Evolutionary conservation across 2,888 invertebrate species (phyloP).

Genomic region (Ornithoptera alexandrae): DNA sequence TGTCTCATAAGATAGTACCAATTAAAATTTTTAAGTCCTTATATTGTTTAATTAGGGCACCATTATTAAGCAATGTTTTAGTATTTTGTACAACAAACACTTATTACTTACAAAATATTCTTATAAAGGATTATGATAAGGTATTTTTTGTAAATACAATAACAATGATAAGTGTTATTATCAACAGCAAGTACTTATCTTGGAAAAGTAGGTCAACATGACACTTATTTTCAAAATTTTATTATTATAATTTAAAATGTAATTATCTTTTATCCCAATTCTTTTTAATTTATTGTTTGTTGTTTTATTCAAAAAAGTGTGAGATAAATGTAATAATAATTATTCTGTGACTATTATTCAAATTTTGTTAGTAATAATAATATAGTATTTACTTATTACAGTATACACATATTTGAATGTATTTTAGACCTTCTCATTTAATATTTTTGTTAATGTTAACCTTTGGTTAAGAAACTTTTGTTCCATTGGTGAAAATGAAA

Average conservation of each 20-base stretch:
- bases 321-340: background rate
- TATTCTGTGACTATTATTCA: too few relatives aligned
- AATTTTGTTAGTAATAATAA: too few relatives aligned
- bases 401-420: too few relatives aligned
- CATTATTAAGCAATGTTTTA: background rate
- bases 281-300: background rate
- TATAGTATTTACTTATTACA: too few relatives aligned
- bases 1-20: too few relatives aligned
- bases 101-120: background rate
- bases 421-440: too few relatives aligned
- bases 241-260: background rate
- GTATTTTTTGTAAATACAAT: background rate
- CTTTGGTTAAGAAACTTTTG: background rate
- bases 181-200: slow-evolving; percentile 12
- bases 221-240: slow-evolving; percentile 26
- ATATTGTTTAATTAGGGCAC: too few relatives aligned
- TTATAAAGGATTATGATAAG: background rate
- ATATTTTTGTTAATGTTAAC: too few relatives aligned
- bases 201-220: slow-evolving; percentile 37
- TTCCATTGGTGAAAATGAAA: too few relatives aligned
- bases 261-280: background rate
- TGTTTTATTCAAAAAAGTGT: background rate
- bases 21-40: too few relatives aligned
- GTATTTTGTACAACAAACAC: background rate
- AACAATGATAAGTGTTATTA: background rate